phyloP scores from a whole-genome alignment of 2,888 invertebrate species.

The Glaucopsyche alexis region DNA sequence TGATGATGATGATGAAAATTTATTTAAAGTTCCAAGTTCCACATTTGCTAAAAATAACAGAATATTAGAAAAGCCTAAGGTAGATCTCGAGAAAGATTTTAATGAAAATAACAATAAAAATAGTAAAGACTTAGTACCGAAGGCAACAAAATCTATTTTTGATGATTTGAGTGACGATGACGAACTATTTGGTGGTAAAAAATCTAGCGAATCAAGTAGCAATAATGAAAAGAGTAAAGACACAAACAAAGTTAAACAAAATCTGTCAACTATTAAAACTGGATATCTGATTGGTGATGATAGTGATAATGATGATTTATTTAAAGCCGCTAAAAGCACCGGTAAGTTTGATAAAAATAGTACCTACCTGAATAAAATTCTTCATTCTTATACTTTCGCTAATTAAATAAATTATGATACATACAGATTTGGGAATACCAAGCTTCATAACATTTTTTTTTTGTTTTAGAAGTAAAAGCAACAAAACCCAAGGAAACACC shows the following conservation, averaged over 20 bases:
- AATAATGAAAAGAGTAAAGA: constrained; percentile 45
- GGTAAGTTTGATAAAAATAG: constrained; percentile 45
- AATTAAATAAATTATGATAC: too few species aligned
- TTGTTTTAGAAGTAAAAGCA: constrained; percentile 24
- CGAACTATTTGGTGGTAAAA: constrained; percentile 54
- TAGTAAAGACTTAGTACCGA: constrained; percentile 32
- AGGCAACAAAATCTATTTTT: constrained; percentile 50
- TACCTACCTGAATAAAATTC: too few species aligned
- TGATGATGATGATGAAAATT: constrained; percentile 41
- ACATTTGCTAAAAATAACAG: constrained; percentile 32
- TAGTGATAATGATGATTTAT: constrained; percentile 62
- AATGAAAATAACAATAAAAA: constrained; percentile 29
- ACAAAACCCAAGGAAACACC: constrained; percentile 41
- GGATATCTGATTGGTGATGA: constrained; percentile 63
- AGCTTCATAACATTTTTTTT: constrained; percentile 3
- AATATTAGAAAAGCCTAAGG: constrained; percentile 29
- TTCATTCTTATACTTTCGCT: neutral
- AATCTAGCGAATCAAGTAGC: constrained; percentile 42
- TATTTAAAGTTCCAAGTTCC: constrained; percentile 39
- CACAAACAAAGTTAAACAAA: constrained; percentile 34
- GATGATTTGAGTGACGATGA: constrained; percentile 61
- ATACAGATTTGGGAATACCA: neutral
- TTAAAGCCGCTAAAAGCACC: constrained; percentile 48
- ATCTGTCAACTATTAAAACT: constrained; percentile 45
- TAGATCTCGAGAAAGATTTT: constrained; percentile 18